A percentile compares a stretch with the other conserved stretches of the same genome.
These are phyloP conservation scores for Xenopus borealis DNA, from an alignment of 2,113 vertebrate species.

Conservation along the genomic window DNA sequence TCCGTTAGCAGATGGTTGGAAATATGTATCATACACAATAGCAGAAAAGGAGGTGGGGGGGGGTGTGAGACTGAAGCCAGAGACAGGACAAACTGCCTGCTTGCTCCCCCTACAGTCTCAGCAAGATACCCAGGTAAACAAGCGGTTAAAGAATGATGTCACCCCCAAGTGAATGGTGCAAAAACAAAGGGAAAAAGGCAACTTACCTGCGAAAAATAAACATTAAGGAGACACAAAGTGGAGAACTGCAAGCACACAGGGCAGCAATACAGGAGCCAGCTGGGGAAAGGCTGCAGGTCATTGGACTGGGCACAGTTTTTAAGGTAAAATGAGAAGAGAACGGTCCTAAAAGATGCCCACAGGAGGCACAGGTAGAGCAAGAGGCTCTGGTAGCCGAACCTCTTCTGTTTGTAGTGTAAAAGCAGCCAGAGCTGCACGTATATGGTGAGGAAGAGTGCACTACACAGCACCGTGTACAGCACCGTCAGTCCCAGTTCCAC, in stretches of 20 bases:
- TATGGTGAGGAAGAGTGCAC: conserved; percentile 82
- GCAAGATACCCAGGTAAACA: too few species aligned
- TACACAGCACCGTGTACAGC: conserved; percentile 83
- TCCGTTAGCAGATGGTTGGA: too few species aligned
- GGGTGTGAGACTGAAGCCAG: too few species aligned
- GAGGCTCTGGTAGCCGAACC: conserved; percentile 87
- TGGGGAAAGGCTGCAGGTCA: conserved; percentile 83
- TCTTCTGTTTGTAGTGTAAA: conserved; percentile 82
- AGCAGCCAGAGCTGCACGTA: conserved; percentile 96
- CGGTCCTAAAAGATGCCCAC: conserved; percentile 90
- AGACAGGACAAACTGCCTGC: too few species aligned
- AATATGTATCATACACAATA: too few species aligned
- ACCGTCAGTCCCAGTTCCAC: conserved; percentile 82
- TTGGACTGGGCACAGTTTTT: conserved; percentile 76
- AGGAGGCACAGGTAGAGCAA: conserved; percentile 87
- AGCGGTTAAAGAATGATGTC: too few species aligned
- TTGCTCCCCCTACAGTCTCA: too few species aligned
- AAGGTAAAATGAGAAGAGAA: conserved; percentile 91
- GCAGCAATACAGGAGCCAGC: conserved; percentile 91
- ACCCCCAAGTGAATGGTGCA: not conserved
- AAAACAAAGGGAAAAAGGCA: not conserved
- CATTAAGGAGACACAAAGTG: conserved; percentile 90
- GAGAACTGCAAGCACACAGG: conserved; percentile 93
- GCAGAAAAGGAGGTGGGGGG: too few species aligned
- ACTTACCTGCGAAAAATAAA: conserved; percentile 91